phyloP scores from a whole-genome alignment of 2,113 vertebrate genomes.

The Mohoua ochrocephala region DNA sequence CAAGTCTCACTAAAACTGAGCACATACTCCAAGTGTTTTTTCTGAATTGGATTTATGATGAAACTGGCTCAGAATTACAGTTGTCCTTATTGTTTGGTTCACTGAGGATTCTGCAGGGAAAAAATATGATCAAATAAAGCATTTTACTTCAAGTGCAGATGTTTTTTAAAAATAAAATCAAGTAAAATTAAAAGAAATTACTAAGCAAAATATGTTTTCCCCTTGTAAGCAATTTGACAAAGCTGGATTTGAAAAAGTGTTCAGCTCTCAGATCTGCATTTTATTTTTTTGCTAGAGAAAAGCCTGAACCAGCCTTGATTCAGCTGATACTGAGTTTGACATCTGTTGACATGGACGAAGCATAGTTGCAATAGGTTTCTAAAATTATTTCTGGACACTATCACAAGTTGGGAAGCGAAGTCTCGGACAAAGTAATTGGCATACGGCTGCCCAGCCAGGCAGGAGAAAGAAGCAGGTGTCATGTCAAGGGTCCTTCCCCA shows the following conservation, averaged over 20 bases:
- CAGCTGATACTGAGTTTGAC: not conserved
- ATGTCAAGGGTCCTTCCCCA: not conserved
- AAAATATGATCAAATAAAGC: not conserved
- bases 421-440: not conserved
- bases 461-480: not conserved
- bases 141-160: not conserved
- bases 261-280: not conserved
- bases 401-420: not conserved
- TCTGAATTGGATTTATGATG: constrained; percentile 25
- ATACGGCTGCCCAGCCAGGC: not conserved
- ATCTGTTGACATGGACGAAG: not conserved
- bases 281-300: not conserved
- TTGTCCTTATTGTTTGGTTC: constrained; percentile 32
- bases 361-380: not conserved
- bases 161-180: not conserved
- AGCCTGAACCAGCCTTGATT: not conserved
- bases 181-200: not conserved
- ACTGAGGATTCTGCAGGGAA: not conserved
- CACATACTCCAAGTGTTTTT: not conserved
- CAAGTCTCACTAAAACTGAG: not conserved
- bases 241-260: not conserved
- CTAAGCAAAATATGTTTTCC: not conserved
- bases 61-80: constrained; percentile 27
- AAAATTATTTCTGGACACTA: not conserved
- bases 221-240: not conserved